phyloP scores from a whole-genome alignment of 2,113 vertebrate genomes.

The Ivindomyrus marchei region DNA sequence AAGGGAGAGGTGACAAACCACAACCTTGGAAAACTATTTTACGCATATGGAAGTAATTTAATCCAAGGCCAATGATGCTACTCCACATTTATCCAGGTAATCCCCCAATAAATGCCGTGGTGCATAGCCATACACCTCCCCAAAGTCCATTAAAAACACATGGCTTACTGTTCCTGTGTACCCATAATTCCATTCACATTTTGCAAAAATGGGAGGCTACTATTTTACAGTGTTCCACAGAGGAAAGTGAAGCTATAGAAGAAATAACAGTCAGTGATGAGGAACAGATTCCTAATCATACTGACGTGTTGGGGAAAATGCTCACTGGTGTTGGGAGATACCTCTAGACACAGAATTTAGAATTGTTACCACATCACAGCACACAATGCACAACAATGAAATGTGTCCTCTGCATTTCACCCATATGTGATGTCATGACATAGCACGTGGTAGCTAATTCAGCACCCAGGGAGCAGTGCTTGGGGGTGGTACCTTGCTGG shows the following conservation, averaged over 20 bases:
- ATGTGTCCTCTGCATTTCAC: too few relatives aligned
- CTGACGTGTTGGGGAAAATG: not conserved
- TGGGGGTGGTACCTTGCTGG: too few relatives aligned
- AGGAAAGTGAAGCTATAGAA: not conserved
- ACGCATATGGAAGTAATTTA: not conserved
- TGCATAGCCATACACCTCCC: not conserved
- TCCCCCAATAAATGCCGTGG: not conserved
- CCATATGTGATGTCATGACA: too few relatives aligned
- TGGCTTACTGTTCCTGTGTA: not conserved
- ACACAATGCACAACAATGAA: too few relatives aligned
- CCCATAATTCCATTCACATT: not conserved
- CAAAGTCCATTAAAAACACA: not conserved
- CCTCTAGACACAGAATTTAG: not conserved
- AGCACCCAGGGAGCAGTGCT: too few relatives aligned
- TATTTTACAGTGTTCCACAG: not conserved
- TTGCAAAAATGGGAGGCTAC: not conserved
- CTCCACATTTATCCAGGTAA: not conserved
- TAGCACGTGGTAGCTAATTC: too few relatives aligned
- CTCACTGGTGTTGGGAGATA: not conserved
- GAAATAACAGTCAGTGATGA: not conserved
- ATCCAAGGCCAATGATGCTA: not conserved
- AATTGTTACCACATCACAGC: too few relatives aligned
- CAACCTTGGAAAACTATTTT: not conserved
- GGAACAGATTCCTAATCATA: not conserved
- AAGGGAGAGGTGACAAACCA: not conserved